Conservation (phyloP, 1,140 invertebrate species). For the Magallana ariakensis region DNA sequence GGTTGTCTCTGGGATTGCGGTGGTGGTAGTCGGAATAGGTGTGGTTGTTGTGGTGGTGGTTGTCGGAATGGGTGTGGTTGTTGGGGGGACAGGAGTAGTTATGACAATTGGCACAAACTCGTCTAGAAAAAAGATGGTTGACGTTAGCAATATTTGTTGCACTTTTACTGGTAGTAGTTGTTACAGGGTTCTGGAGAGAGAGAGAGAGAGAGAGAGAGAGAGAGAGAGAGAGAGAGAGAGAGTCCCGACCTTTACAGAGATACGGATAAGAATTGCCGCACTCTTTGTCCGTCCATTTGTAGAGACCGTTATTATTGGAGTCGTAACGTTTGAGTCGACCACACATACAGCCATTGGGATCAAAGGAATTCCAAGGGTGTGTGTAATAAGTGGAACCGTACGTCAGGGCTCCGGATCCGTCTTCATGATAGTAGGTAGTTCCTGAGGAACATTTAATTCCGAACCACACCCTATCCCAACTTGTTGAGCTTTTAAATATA, state of each 20-base stretch:
- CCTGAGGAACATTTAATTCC: background rate
- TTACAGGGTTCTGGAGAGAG: too few species aligned
- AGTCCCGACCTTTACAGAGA: background rate
- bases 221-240: too few species aligned
- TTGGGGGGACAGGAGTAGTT: background rate
- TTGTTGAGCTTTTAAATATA: background rate
- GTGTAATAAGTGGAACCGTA: background rate
- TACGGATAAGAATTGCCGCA: background rate
- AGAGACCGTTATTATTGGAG: background rate
- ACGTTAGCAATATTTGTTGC: too few species aligned
- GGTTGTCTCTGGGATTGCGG: background rate
- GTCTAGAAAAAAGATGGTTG: background rate
- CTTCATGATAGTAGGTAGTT: background rate
- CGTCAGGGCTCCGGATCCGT: background rate
- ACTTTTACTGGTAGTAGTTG: too few species aligned
- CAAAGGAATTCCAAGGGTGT: background rate
- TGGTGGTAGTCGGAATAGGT: background rate
- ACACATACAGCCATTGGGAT: background rate
- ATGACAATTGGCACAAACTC: background rate
- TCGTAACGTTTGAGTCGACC: background rate
- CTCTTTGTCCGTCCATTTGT: slow-evolving; percentile 4
- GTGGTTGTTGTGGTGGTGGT: background rate
- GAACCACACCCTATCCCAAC: background rate
- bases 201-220: too few species aligned
- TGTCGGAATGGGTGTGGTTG: background rate